Evolutionary conservation across 2,888 invertebrate genomes (phyloP), one percentile per base, ranked within the genome.

Genomic region (Erebia ligea): DNA sequence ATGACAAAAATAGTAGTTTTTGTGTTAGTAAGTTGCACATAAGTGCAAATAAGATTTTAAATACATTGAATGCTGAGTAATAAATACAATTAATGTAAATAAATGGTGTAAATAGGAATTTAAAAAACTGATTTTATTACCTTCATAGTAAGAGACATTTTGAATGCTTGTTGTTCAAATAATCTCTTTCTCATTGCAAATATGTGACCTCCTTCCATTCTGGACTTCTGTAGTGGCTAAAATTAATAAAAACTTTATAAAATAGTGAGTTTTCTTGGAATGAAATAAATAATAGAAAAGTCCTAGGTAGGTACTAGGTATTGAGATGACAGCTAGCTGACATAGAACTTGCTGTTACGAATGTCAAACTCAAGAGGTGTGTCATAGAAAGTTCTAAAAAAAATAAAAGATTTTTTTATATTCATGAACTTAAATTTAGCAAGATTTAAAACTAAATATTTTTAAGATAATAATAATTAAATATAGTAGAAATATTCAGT

Each of bases 321-420:
- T 69, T 45, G 13, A 52, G 42, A n/a, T 74, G 74, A 72, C 74
- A 74, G 68, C 13, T 68, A 73, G 67, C 57, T 74, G 74, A 67
- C 74, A 70, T 66, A 68, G 68, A 70, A 70, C 59, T 68, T 64
- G 67, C 68, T 70, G 57, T 61, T 19, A 70, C 45, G 70, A 59
- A 68, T 73, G 73, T 70, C 70, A 73, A 45, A 34, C 34, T 34
- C 34, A 34, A 34, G 34, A 34, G 34, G 67, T 52, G 61, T 74
- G 72, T 70, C 70, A 72, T 8, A 63, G 54, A 68, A 57, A 45
- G 19, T 50, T n/a, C n/a, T 57, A 42, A 61, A 45, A 69, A 69
- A 48, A 25, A 25, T n/a, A n/a, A n/a, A n/a, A n/a, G n/a, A n/a
- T n/a, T n/a, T n/a, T n/a, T n/a, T 25, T 25, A 25, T 34, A 34